Percentiles rank a stretch among this genome's conserved stretches.
phyloP scores from a whole-genome alignment of 2,113 vertebrate species.

The Callopanchax toddi region DNA sequence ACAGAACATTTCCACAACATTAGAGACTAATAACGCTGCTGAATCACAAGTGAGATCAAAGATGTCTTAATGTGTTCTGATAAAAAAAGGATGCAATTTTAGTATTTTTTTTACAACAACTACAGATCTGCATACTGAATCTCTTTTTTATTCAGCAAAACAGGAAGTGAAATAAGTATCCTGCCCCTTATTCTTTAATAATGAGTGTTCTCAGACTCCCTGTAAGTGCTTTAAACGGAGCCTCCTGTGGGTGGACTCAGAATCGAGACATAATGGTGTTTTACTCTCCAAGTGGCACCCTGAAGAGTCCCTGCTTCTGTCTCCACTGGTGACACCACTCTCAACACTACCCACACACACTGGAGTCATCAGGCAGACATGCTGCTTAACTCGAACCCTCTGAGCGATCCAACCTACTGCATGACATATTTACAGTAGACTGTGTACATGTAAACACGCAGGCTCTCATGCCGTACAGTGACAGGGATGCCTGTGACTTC shows the following conservation, averaged over 20 bases:
- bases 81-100: neutral
- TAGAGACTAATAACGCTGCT: neutral
- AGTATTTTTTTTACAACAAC: neutral
- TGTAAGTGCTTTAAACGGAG: constrained; percentile 29
- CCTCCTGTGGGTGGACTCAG: constrained; percentile 48
- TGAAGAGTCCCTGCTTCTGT: constrained; percentile 56
- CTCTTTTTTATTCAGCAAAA: neutral
- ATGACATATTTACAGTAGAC: constrained; percentile 68
- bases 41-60: neutral
- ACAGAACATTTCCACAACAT: no score
- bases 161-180: neutral
- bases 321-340: constrained; percentile 58
- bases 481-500: constrained; percentile 66
- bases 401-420: constrained; percentile 63
- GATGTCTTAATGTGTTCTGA: neutral
- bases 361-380: constrained; percentile 59
- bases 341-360: constrained; percentile 66
- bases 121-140: no score
- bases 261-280: constrained; percentile 50
- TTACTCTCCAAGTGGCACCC: constrained; percentile 62
- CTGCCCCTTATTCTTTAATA: neutral
- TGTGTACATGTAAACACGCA: constrained; percentile 54
- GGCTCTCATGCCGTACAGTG: constrained; percentile 38
- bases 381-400: constrained; percentile 56
- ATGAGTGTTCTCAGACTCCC: constrained; percentile 5